phyloP scores from a whole-genome alignment of 2,797 vertebrate species.

The Urosaurus nigricauda region DNA sequence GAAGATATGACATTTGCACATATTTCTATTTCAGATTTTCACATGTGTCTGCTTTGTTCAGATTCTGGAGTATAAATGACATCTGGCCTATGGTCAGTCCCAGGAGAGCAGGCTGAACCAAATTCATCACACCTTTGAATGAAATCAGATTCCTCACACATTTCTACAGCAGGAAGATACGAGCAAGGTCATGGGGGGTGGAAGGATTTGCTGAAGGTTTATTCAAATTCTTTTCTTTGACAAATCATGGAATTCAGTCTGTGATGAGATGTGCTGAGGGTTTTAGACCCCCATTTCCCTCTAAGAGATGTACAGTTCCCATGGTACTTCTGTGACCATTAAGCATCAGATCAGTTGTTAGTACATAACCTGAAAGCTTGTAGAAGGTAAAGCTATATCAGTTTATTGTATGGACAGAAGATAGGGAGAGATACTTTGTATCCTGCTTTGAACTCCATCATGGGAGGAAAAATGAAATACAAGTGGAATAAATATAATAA shows the following conservation, averaged over 20 bases:
- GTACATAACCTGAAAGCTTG: background rate
- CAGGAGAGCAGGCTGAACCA: too few species aligned
- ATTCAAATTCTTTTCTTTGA: background rate
- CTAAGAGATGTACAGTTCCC: background rate
- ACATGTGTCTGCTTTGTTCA: too few species aligned
- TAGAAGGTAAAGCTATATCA: background rate
- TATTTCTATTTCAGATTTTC: too few species aligned
- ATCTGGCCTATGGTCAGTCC: too few species aligned
- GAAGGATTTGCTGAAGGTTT: background rate
- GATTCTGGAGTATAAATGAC: too few species aligned
- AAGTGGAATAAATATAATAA: background rate
- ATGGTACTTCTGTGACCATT: background rate
- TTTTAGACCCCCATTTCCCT: background rate
- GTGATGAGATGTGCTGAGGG: background rate
- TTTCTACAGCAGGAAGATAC: too few species aligned
- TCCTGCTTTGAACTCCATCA: background rate
- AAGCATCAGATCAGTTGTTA: too few species aligned
- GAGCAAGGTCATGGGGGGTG: background rate
- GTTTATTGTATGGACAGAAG: background rate
- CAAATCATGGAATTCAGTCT: background rate
- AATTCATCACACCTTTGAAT: too few species aligned
- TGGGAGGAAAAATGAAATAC: background rate
- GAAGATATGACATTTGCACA: too few species aligned
- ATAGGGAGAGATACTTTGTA: background rate
- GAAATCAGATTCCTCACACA: too few species aligned